These are phyloP conservation scores for Craseonycteris thonglongyai DNA, from an alignment of 2,113 vertebrate genomes.

Conservation along the genomic window DNA sequence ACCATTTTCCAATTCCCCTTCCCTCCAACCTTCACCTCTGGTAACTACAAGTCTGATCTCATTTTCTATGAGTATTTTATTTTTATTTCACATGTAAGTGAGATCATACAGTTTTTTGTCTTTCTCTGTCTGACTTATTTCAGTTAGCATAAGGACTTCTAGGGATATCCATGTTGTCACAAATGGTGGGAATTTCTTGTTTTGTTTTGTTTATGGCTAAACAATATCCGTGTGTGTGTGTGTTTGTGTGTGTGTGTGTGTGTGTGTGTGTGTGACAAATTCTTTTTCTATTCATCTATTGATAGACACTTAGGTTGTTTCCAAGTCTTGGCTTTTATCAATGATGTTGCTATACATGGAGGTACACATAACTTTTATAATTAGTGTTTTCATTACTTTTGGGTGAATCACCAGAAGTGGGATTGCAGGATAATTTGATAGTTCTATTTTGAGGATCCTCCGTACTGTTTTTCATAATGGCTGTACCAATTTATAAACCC, in stretches of 20 bases:
- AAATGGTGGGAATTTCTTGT: neutral
- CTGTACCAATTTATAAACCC: too few species aligned
- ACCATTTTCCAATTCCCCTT: neutral
- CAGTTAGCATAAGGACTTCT: neutral
- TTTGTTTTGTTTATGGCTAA: neutral
- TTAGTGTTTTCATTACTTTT: neutral
- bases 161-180: neutral
- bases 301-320: neutral
- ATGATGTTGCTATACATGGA: neutral
- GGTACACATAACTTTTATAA: neutral
- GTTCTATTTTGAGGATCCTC: neutral
- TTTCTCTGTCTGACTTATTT: neutral
- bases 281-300: neutral
- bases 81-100: neutral
- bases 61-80: neutral
- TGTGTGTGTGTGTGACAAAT: neutral
- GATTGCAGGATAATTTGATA: too few species aligned
- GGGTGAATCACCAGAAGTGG: neutral
- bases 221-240: neutral
- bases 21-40: neutral
- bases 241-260: neutral
- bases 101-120: neutral
- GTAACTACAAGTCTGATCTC: neutral
- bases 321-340: neutral
- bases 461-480: too few species aligned